Conservation (phyloP, 92 coral and sea anemone genomes). For the Hydrozoanthus gracilis region DNA sequence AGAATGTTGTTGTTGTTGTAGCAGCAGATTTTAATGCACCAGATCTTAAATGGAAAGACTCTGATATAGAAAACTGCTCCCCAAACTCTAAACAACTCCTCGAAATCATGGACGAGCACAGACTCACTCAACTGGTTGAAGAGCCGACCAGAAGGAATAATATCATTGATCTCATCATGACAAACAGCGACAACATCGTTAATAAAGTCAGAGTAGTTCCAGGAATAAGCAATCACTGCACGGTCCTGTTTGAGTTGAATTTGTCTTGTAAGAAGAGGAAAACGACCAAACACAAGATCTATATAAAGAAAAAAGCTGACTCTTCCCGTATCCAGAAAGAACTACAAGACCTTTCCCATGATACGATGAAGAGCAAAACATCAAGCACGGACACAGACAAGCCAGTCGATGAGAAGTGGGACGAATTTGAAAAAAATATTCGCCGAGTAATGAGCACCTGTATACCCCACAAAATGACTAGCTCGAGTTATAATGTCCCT, state of each 20-base stretch:
- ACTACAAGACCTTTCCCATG: slow-evolving; percentile 32
- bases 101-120: slow-evolving; percentile 60
- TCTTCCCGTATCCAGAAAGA: slow-evolving; percentile 49
- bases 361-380: background rate
- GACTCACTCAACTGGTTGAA: slow-evolving; percentile 49
- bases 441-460: slow-evolving; percentile 52
- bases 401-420: slow-evolving; percentile 53
- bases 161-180: slow-evolving; percentile 47
- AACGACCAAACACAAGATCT: slow-evolving; percentile 62
- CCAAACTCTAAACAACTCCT: slow-evolving; percentile 50
- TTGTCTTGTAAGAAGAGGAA: slow-evolving; percentile 55
- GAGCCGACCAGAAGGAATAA: slow-evolving; percentile 49
- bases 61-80: background rate
- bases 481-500: slow-evolving; percentile 54
- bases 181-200: slow-evolving; percentile 44
- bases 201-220: slow-evolving; percentile 49
- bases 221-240: slow-evolving; percentile 66
- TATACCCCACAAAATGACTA: slow-evolving; percentile 51
- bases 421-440: slow-evolving; percentile 43
- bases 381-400: background rate
- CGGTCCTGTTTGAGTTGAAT: slow-evolving; percentile 51
- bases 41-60: slow-evolving; percentile 48
- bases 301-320: slow-evolving; percentile 52
- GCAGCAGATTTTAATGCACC: slow-evolving; percentile 71
- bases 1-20: slow-evolving; percentile 57